Conservation (phyloP, 2,797 vertebrate species). For the Neostethus bicornis region DNA sequence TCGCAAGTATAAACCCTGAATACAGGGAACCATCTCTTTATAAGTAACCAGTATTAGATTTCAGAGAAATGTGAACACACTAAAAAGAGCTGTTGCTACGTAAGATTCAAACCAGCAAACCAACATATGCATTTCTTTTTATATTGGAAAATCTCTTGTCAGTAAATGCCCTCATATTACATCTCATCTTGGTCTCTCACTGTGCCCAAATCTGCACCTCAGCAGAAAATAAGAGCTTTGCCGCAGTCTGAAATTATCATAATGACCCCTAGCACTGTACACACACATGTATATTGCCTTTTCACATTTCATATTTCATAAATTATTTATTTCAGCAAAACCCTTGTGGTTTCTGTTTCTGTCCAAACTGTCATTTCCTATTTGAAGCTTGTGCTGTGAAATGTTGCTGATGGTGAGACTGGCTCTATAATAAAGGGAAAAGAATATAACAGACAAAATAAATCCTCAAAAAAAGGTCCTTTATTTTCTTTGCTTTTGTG, state of each 20-base stretch:
- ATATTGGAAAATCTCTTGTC: conserved; percentile 58
- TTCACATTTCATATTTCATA: conserved; percentile 55
- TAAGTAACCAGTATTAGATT: conserved; percentile 25
- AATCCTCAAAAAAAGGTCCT: conserved; percentile 30
- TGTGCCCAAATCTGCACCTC: conserved; percentile 63
- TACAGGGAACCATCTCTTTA: no score
- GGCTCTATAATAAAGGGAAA: conserved; percentile 27
- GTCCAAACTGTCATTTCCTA: conserved; percentile 59
- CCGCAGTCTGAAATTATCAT: conserved; percentile 60
- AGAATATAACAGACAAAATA: conserved; percentile 17
- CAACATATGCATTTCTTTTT: conserved; percentile 57
- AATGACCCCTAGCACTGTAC: conserved; percentile 44
- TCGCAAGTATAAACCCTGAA: no score
- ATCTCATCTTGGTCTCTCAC: conserved; percentile 40
- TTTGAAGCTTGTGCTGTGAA: conserved; percentile 54
- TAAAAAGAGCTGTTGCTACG: conserved; percentile 54
- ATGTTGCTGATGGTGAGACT: conserved; percentile 48
- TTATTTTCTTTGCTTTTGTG: conserved; percentile 27
- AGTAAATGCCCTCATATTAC: conserved; percentile 50
- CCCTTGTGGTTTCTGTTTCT: conserved; percentile 53
- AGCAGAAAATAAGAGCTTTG: conserved; percentile 69
- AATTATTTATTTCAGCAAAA: conserved; percentile 63
- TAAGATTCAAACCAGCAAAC: conserved; percentile 38
- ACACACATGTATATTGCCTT: conserved; percentile 21
- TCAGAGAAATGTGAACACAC: conserved; percentile 23